Evolutionary conservation across 1,140 invertebrate genomes (phyloP).

Genomic region (Battus philenor): DNA sequence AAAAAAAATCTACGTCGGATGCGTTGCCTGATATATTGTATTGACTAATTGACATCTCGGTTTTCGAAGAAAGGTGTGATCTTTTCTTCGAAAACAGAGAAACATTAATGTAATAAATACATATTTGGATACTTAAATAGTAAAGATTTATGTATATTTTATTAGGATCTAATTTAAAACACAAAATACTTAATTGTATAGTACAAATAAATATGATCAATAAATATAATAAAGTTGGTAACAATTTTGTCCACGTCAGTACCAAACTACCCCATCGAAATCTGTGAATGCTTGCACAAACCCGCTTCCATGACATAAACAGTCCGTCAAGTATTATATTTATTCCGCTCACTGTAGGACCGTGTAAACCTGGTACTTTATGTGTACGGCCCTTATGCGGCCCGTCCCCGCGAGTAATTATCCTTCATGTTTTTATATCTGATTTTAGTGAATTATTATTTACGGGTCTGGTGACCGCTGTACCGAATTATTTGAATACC

Average conservation of each 20-base stretch:
- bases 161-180: too few relatives aligned
- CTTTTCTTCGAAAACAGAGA: too few relatives aligned
- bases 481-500: slow-evolving; percentile 34
- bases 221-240: too few relatives aligned
- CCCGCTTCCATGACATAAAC: slow-evolving; percentile 75
- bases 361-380: slow-evolving; percentile 44
- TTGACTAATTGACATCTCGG: too few relatives aligned
- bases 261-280: slow-evolving; percentile 66
- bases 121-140: too few relatives aligned
- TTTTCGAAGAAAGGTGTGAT: too few relatives aligned
- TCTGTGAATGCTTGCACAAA: slow-evolving; percentile 76
- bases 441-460: slow-evolving; percentile 72
- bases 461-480: slow-evolving; percentile 49
- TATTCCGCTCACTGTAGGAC: slow-evolving; percentile 31
- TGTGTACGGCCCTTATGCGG: slow-evolving; percentile 47
- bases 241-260: slow-evolving; percentile 35
- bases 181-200: too few relatives aligned
- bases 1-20: too few relatives aligned
- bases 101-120: too few relatives aligned
- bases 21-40: too few relatives aligned
- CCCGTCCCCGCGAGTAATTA: slow-evolving; percentile 66
- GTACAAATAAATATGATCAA: too few relatives aligned
- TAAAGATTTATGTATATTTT: too few relatives aligned
- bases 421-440: slow-evolving; percentile 71
- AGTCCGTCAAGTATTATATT: slow-evolving; percentile 63